phyloP scores from a whole-genome alignment of 2,113 vertebrate genomes.

The Larimichthys crocea region DNA sequence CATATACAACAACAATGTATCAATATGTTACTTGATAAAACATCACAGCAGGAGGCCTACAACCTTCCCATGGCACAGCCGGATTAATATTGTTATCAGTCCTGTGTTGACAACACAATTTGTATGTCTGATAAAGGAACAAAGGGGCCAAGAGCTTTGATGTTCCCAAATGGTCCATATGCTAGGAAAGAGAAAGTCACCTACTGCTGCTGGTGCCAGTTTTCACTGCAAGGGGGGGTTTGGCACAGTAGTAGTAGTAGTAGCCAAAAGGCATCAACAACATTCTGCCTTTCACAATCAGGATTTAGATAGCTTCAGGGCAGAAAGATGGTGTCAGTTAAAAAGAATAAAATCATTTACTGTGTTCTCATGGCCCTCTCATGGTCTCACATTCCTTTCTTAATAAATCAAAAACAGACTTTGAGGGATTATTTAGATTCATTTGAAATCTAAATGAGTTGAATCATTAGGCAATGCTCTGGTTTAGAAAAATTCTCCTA shows the following conservation, averaged over 20 bases:
- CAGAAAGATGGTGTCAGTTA: not conserved
- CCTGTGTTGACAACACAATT: constrained; percentile 66
- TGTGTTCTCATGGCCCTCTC: not conserved
- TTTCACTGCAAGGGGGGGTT: constrained; percentile 58
- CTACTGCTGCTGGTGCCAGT: constrained; percentile 45
- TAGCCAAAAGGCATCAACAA: constrained; percentile 60
- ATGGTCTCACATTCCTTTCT: not conserved
- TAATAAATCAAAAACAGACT: not conserved
- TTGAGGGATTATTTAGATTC: not conserved
- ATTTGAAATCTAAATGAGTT: not conserved
- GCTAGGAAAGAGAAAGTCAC: constrained; percentile 49
- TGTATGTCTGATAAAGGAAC: constrained; percentile 78
- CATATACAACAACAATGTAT: not conserved
- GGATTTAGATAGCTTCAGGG: constrained; percentile 14
- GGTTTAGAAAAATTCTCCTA: not conserved
- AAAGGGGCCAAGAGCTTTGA: constrained; percentile 78
- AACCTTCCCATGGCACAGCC: constrained; percentile 42
- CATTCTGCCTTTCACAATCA: constrained; percentile 28
- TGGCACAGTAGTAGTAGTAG: not conserved
- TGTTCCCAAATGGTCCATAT: constrained; percentile 73
- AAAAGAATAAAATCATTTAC: not conserved
- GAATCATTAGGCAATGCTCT: not conserved
- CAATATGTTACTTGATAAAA: constrained; percentile 13
- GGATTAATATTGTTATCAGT: constrained; percentile 73
- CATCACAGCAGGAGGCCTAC: constrained; percentile 13